Percentiles rank a stretch among this genome's conserved stretches.
phyloP scores from a whole-genome alignment of 35 echinoderm and acorn worm genomes.

The Chiridota heheva region DNA sequence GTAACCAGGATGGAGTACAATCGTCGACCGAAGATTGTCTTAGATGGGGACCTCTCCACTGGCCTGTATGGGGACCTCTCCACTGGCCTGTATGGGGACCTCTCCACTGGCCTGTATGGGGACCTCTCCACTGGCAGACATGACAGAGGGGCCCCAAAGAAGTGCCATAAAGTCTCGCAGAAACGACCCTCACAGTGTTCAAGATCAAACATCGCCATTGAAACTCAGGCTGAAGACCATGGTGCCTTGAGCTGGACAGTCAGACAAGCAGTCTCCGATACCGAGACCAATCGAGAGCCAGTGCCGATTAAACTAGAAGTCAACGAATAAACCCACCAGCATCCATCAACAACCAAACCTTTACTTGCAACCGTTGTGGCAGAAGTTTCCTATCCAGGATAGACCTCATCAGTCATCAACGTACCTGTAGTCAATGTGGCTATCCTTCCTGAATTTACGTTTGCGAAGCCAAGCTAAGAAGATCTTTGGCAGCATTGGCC shows the following conservation, averaged over 20 bases:
- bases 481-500: neutral
- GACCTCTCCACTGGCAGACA: conserved; percentile 30
- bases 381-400: neutral
- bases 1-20: no score
- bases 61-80: conserved; percentile 43
- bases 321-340: neutral
- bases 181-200: neutral
- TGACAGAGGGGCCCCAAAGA: conserved; percentile 17
- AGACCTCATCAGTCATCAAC: neutral
- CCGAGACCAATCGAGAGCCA: neutral
- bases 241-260: neutral
- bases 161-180: conserved; percentile 5
- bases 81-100: conserved; percentile 32
- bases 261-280: neutral
- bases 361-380: conserved; percentile 5
- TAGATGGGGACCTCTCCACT: conserved; percentile 40
- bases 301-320: neutral
- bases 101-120: conserved; percentile 46
- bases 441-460: conserved; percentile 2
- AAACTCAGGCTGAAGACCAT: neutral
- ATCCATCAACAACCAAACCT: neutral
- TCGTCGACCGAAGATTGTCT: conserved; percentile 18
- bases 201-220: neutral
- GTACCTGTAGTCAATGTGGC: no score
- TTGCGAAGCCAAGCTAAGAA: conserved; percentile 14